Evolutionary conservation across 2,888 invertebrate genomes (phyloP).

Genomic region (Dexiosoma caninum): DNA sequence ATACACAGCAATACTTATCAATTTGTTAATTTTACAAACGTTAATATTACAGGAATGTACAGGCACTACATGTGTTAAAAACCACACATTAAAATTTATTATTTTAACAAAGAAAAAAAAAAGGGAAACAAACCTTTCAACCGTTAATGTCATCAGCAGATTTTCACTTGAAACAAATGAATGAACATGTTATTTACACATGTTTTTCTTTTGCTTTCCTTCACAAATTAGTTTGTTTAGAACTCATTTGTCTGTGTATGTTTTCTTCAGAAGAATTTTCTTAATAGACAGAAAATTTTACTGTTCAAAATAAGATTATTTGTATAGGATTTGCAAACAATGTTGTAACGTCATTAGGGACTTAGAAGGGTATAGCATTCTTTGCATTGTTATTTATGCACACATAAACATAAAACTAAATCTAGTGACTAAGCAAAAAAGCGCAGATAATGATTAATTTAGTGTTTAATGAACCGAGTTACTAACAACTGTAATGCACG

Average conservation of each 20-base stretch:
- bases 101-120: too few species aligned
- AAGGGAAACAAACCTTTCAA: background rate
- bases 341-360: background rate
- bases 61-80: too few species aligned
- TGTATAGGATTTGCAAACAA: background rate
- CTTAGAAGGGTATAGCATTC: background rate
- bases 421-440: constrained; percentile 26
- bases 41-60: too few species aligned
- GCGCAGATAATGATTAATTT: constrained; percentile 33
- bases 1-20: too few species aligned
- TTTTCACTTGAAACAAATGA: background rate
- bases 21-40: too few species aligned
- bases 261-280: background rate
- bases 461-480: constrained; percentile 37
- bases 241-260: background rate
- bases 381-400: background rate
- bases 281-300: background rate
- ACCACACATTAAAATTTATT: too few species aligned
- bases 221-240: background rate
- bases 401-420: background rate
- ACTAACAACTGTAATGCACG: background rate
- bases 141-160: background rate
- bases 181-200: background rate
- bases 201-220: background rate
- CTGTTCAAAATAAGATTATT: background rate